These are phyloP conservation scores for Chromis chromis DNA, from an alignment of 2,797 vertebrate species.

Conservation along the genomic window DNA sequence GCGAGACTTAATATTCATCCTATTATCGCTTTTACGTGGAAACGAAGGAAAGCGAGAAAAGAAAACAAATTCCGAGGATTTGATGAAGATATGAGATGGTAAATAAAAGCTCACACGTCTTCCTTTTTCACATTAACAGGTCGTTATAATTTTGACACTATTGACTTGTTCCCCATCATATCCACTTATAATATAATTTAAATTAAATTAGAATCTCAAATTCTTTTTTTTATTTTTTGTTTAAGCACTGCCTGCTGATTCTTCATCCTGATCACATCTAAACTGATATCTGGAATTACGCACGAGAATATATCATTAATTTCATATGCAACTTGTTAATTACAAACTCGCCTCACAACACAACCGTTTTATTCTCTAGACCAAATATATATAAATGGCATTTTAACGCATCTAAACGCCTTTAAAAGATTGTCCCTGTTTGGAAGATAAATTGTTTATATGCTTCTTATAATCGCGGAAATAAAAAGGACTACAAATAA, in stretches of 20 bases:
- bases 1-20: slow-evolving; percentile 58
- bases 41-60: not conserved
- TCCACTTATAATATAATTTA: not conserved
- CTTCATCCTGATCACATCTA: no score
- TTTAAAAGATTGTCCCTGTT: not conserved
- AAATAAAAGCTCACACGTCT: slow-evolving; percentile 15
- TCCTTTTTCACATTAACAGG: not conserved
- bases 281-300: not conserved
- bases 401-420: not conserved
- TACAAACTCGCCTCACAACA: not conserved
- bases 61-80: not conserved
- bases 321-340: slow-evolving; percentile 34
- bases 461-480: not conserved
- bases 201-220: not conserved
- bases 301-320: slow-evolving; percentile 15
- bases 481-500: slow-evolving; percentile 2
- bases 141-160: not conserved
- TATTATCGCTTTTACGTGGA: slow-evolving; percentile 19
- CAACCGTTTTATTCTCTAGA: not conserved
- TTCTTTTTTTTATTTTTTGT: not conserved
- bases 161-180: not conserved
- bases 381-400: not conserved
- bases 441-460: not conserved
- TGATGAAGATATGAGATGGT: slow-evolving; percentile 18
- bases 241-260: not conserved